These are phyloP conservation scores for Falco biarmicus DNA, from an alignment of 2,797 vertebrate species.

Conservation along the genomic window DNA sequence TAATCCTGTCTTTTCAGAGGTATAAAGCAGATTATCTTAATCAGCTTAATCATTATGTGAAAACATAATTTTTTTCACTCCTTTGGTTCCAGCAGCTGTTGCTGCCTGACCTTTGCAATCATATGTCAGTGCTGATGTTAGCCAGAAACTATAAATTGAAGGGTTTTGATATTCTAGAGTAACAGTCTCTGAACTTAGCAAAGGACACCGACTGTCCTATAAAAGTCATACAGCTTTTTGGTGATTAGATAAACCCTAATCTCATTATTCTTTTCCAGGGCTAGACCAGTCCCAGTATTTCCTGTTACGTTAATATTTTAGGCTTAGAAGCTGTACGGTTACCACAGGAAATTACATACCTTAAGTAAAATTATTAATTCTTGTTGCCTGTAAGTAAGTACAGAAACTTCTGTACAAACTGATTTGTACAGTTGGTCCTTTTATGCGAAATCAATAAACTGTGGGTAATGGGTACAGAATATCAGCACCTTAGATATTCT, in stretches of 20 bases:
- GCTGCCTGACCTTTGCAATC: background rate
- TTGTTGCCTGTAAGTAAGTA: background rate
- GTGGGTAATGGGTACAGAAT: background rate
- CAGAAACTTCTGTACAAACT: background rate
- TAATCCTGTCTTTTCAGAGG: slow-evolving; percentile 16
- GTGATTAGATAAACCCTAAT: background rate
- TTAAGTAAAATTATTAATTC: background rate
- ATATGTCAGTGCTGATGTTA: background rate
- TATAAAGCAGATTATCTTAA: slow-evolving; percentile 20
- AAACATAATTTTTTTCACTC: background rate
- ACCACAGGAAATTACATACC: background rate
- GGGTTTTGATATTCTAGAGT: background rate
- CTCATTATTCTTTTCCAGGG: background rate
- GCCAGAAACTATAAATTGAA: background rate
- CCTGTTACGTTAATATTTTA: background rate
- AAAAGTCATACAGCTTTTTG: background rate
- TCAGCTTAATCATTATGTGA: background rate
- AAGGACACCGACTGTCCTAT: background rate
- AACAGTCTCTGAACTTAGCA: background rate
- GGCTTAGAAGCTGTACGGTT: background rate
- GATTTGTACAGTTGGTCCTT: background rate
- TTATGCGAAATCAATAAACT: background rate
- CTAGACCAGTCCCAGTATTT: background rate
- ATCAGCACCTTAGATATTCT: background rate
- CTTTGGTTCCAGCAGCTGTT: background rate